Conservation (phyloP, 2,113 vertebrate genomes). For the Burhinus oedicnemus region DNA sequence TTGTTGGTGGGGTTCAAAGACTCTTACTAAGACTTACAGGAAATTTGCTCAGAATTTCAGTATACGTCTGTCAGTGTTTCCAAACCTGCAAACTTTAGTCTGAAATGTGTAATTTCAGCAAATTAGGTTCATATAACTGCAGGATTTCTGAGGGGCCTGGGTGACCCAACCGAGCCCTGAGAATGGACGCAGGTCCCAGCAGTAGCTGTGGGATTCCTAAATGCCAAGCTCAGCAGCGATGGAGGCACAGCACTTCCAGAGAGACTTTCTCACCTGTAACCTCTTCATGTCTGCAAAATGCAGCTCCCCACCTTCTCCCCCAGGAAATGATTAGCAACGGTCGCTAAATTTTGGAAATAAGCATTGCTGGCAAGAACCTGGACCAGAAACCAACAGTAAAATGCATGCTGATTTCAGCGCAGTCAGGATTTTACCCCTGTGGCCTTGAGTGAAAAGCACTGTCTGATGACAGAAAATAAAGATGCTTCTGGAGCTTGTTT, state of each 20-base stretch:
- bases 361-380: neutral
- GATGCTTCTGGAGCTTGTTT: neutral
- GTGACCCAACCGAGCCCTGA: accelerated
- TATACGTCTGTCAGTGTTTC: neutral
- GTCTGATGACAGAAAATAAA: neutral
- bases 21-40: neutral
- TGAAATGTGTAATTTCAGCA: neutral
- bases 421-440: neutral
- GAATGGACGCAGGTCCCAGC: neutral
- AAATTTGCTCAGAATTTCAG: neutral
- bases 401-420: neutral
- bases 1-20: neutral
- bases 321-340: neutral
- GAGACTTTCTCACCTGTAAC: neutral
- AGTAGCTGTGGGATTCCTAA: neutral
- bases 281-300: neutral
- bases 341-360: neutral
- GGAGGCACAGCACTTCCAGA: neutral
- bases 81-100: neutral
- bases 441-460: neutral
- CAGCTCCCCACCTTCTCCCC: neutral
- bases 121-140: neutral
- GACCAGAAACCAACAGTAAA: neutral
- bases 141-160: accelerated
- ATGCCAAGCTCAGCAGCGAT: neutral